A percentile compares a stretch with the other conserved stretches of the same genome.
Conservation (phyloP, 2,888 invertebrate genomes). For the Coleophora deauratella region DNA sequence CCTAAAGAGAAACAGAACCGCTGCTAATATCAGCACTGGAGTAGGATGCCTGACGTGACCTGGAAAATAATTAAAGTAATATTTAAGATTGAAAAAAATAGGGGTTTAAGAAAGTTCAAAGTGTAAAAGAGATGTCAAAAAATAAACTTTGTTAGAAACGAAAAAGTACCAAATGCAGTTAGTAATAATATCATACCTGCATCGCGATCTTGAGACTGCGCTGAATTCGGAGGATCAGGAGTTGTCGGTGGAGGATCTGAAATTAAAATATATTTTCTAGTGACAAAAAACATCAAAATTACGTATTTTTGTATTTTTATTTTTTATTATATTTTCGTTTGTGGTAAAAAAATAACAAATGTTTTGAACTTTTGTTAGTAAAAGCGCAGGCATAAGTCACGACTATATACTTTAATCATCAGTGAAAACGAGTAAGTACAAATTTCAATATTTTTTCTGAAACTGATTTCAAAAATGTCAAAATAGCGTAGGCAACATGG, state of each 20-base stretch:
- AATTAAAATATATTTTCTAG: constrained; percentile 8
- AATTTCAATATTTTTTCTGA: too few species aligned
- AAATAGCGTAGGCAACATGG: too few species aligned
- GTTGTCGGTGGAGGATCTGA: constrained; percentile 46
- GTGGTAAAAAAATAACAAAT: not conserved
- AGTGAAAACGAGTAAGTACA: too few species aligned
- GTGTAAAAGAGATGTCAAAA: not conserved
- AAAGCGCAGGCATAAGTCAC: not conserved
- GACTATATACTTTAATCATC: not conserved
- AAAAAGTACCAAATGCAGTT: not conserved
- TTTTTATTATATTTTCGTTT: not conserved
- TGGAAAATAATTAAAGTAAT: constrained; percentile 14
- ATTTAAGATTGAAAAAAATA: too few species aligned
- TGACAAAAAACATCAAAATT: not conserved
- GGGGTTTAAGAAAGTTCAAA: too few species aligned
- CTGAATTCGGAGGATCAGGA: constrained; percentile 32
- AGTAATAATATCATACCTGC: not conserved
- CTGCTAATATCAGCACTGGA: constrained; percentile 14
- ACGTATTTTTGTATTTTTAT: too few species aligned
- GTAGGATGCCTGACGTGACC: constrained; percentile 15
- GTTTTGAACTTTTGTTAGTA: too few species aligned
- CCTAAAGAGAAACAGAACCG: constrained; percentile 18
- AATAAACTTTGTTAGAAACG: constrained; percentile 4
- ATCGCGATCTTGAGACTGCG: constrained; percentile 15
- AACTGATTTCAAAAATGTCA: too few species aligned